These are phyloP conservation scores for Trichomycterus rosablanca DNA, from an alignment of 2,113 vertebrate genomes.

Conservation along the genomic window DNA sequence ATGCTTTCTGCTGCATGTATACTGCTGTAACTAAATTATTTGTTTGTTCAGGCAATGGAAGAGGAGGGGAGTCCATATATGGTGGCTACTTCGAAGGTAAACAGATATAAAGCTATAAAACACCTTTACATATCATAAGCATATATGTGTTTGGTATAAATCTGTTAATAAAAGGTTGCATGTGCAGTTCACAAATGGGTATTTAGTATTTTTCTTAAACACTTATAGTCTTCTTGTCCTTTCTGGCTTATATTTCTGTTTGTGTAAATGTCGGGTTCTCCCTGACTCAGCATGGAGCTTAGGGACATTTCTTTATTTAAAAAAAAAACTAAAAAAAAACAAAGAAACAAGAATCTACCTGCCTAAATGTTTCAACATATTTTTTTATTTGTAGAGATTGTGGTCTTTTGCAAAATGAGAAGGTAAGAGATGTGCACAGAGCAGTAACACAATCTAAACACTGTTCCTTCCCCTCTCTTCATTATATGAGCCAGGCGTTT, in stretches of 20 bases:
- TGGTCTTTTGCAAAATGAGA: constrained; percentile 99
- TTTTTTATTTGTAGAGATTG: constrained; percentile 99
- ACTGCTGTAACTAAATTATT: background rate
- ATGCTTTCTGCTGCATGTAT: too few relatives aligned
- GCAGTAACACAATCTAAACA: constrained; percentile 95
- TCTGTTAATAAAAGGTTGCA: constrained; percentile 82
- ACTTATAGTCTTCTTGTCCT: constrained; percentile 21
- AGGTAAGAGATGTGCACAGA: constrained; percentile 97
- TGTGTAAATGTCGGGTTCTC: constrained; percentile 55
- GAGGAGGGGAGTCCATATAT: constrained; percentile 97
- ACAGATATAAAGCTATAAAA: constrained; percentile 33
- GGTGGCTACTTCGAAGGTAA: constrained; percentile 99
- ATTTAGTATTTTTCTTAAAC: constrained; percentile 47
- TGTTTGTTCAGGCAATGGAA: constrained; percentile 81
- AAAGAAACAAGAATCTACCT: constrained; percentile 93
- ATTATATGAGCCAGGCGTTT: constrained; percentile 64
- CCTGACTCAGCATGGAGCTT: constrained; percentile 94
- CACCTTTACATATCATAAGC: background rate
- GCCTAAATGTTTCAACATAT: constrained; percentile 99
- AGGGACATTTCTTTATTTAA: constrained; percentile 94
- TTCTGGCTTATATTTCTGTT: constrained; percentile 34
- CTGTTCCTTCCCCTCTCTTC: constrained; percentile 78
- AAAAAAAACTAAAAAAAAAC: too few relatives aligned
- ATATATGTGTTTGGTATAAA: constrained; percentile 43
- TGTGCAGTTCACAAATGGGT: constrained; percentile 73